A percentile compares a stretch with the other conserved stretches of the same genome.
These are phyloP conservation scores for Atrina japonica DNA, from an alignment of 2,888 invertebrate species.

Conservation along the genomic window DNA sequence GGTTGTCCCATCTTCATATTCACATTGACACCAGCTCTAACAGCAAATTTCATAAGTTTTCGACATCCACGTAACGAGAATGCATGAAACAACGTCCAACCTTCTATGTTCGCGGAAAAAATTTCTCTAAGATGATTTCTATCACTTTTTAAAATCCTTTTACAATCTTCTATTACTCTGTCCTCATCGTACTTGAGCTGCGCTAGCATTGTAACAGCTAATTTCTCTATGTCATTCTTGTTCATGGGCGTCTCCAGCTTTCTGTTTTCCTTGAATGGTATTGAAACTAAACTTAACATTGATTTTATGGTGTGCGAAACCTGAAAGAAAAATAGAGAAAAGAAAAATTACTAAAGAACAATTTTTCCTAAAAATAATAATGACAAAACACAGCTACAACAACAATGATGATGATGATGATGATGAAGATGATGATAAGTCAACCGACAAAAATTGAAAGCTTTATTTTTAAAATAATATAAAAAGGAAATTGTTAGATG, in stretches of 20 bases:
- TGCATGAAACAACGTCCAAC: conserved; percentile 76
- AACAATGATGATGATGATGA: too few species aligned
- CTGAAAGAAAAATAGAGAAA: too few species aligned
- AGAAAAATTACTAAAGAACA: too few species aligned
- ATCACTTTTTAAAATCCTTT: conserved; percentile 60
- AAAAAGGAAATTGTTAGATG: too few species aligned
- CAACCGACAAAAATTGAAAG: too few species aligned
- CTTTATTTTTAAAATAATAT: too few species aligned
- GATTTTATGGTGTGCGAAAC: too few species aligned
- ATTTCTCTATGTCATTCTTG: conserved; percentile 46
- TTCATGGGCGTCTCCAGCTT: conserved; percentile 42
- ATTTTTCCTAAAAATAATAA: too few species aligned
- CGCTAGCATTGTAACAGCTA: conserved; percentile 65
- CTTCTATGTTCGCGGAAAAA: conserved; percentile 65
- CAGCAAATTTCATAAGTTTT: conserved; percentile 66
- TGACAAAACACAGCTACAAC: too few species aligned
- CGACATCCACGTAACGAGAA: conserved; percentile 69
- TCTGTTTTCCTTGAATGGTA: not conserved
- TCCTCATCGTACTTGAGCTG: conserved; percentile 67
- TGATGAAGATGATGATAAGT: too few species aligned
- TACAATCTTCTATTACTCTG: conserved; percentile 60
- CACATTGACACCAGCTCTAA: conserved; percentile 65
- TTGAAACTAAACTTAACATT: too few species aligned
- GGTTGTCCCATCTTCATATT: conserved; percentile 70
- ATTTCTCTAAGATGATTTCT: conserved; percentile 55